Evolutionary conservation across 2,797 vertebrate genomes (phyloP), one percentile per base, ranked within the genome.

Genomic region (Malacoctenus gilli): DNA sequence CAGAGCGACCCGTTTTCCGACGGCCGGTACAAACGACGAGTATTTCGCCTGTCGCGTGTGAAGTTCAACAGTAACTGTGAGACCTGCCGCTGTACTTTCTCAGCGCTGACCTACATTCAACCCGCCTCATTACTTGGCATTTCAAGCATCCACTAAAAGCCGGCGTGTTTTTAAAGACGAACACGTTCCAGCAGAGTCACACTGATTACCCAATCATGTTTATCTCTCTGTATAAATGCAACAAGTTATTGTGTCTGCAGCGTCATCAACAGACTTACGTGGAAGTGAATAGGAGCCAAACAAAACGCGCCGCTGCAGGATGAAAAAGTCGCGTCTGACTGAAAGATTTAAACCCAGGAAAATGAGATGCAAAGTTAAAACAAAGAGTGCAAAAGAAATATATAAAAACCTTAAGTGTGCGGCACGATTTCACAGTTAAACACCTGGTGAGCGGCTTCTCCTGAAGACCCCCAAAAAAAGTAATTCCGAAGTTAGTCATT

Each of bases 401-500:
- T 13, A 12, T 12, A 57, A 25, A 37, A 39, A 1, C 25, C 9
- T 28, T 28, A 11, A 16, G 57, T n/a, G 44, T 0, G 1, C 7
- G 7, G 23, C 23, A 55, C 12, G 9, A 1, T 34, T 40, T 51
- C 23, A 42, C 35, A 52, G 60, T 60, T 58, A 65, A 58, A 50
- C 54, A 74, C 41, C 18, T 22, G 3, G 14, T 1, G 8, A 59
- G 0, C 3, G 28, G 22, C 25, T 35, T 3, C 59, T 59, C 51
- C 30, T 14, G 11, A 56, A 63, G 34, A 44, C 11, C 32, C n/a
- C n/a, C n/a, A n/a, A n/a, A 47, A 41, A 48, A 42, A 50, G 62
- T 42, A 25, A 55, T 77, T 68, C 63, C 40, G 42, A 68, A 66
- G 46, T 62, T 73, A 61, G 35, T 43, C 71, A 65, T 71, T 68